Evolutionary conservation across 2,113 vertebrate genomes (phyloP), one percentile per base, ranked within the genome.

Genomic region (Saimiri boliviensis): DNA sequence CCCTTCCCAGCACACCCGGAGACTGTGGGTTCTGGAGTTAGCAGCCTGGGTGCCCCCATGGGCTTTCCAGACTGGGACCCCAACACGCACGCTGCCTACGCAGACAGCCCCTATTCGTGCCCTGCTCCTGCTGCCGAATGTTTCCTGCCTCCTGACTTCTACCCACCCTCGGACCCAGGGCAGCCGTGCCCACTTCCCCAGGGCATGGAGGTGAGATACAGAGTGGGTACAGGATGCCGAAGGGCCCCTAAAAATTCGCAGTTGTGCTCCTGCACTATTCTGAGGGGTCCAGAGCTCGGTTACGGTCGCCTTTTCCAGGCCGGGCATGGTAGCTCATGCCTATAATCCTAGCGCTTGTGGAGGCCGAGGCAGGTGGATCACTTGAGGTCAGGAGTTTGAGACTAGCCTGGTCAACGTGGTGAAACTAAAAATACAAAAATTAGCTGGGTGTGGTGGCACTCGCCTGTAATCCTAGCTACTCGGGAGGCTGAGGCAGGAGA

Each of bases 171-270:
- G 37, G 96, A 97, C 89, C 37, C 92, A 8, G 96, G 95, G 58
- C 49, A 60, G 49, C 45, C 25, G 27, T 90, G 93, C 56, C 23
- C 93, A 10, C 87, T 92, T 93, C 32, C 97, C 70, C 21, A 25
- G 40, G 97, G 86, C 25, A 97, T 96, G 93, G 98, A 98, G 97
- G 98, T 98, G 77, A 97, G 96, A 35, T 45, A 37, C 23, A 42
- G 49, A 94, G 27, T 40, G 56, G 40, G 37, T 63, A 73, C 35
- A 63, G 11, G 40, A 14, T 45, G 40, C 35, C 60, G 37, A 88
- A 70, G 89, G 77, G 35, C 8, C 35, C 19, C 40, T 32, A 42
- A 23, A 83, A 45, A 32, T 79, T 49, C 19, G 19, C 35, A 77
- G 37, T 66, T 58, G 56, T 5, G 19, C 58, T 68, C 37, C 86